A percentile compares a stretch with the other conserved stretches of the same genome.
These are phyloP conservation scores for Chloroclysta siterata DNA, from an alignment of 2,888 invertebrate species.

Conservation along the genomic window DNA sequence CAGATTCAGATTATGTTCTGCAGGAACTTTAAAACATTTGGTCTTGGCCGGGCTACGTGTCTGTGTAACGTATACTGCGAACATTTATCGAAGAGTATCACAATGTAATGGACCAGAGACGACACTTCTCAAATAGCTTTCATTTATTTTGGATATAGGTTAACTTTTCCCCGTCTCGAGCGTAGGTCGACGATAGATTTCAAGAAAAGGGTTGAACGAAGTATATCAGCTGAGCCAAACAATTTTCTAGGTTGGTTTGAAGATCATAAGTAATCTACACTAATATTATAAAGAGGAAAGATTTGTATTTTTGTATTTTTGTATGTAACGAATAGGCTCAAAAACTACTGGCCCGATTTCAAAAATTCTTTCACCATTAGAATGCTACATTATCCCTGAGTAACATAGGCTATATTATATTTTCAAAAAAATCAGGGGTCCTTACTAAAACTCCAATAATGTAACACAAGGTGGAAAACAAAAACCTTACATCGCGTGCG, in stretches of 20 bases:
- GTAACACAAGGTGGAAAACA: too few relatives aligned
- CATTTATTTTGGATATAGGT: conserved; percentile 24
- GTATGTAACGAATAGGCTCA: too few relatives aligned
- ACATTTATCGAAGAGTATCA: conserved; percentile 8
- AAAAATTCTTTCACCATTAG: too few relatives aligned
- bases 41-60: not conserved
- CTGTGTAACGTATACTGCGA: conserved; percentile 10
- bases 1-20: not conserved
- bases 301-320: too few relatives aligned
- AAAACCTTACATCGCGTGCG: too few relatives aligned
- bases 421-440: too few relatives aligned
- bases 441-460: too few relatives aligned
- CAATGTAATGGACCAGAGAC: conserved; percentile 17
- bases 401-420: too few relatives aligned
- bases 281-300: too few relatives aligned
- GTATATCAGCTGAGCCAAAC: conserved; percentile 1
- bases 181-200: conserved; percentile 12
- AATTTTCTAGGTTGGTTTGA: not conserved
- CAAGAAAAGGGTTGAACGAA: not conserved
- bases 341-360: too few relatives aligned
- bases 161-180: conserved; percentile 9
- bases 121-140: conserved; percentile 26
- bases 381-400: too few relatives aligned
- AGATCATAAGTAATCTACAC: too few relatives aligned
- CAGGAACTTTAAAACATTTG: not conserved